Percentiles rank a stretch among this genome's conserved stretches.
phyloP scores from a whole-genome alignment of 2,797 vertebrate genomes.

The Halcyon smyrnensis region DNA sequence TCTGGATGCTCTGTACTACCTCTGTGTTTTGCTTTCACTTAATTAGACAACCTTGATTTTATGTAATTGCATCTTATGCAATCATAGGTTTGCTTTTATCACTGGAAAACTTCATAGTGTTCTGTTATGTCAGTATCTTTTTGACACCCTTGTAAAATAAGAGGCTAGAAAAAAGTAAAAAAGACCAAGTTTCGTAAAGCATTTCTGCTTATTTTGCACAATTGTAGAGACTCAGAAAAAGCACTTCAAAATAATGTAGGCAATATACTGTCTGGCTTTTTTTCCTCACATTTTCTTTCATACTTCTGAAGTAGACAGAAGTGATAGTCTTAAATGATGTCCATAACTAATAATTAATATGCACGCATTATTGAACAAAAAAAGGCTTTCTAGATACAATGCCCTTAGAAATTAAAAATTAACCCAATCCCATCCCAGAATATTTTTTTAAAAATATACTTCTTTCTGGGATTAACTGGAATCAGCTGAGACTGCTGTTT shows the following conservation, averaged over 20 bases:
- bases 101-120: neutral
- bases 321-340: neutral
- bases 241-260: neutral
- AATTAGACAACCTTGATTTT: constrained; percentile 18
- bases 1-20: neutral
- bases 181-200: neutral
- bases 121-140: neutral
- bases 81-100: constrained; percentile 37
- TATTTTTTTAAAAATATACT: neutral
- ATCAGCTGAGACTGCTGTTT: neutral
- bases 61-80: constrained; percentile 38
- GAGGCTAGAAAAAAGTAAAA: neutral
- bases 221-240: neutral
- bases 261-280: neutral
- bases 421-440: neutral
- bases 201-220: neutral
- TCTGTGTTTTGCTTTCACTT: constrained; percentile 15
- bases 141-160: neutral
- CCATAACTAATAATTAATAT: neutral
- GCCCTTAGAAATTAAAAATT: neutral
- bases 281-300: neutral
- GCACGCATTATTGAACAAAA: neutral
- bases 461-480: neutral
- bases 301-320: neutral
- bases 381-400: neutral